Base-by-base conservation (phyloP, 2,888 invertebrate species). In the Agrochola lota region DNA sequence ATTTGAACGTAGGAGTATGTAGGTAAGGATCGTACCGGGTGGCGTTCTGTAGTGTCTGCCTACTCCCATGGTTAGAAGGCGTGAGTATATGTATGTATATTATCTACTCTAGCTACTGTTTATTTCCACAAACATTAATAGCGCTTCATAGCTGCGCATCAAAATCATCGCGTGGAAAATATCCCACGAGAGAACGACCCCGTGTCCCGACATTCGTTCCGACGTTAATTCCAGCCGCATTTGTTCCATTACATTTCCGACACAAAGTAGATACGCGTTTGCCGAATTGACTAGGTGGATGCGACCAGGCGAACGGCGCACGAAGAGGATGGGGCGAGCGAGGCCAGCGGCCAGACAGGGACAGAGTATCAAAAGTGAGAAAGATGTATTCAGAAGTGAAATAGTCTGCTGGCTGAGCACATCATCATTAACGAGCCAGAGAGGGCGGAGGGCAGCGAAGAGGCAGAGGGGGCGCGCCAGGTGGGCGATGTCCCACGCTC, bases 391-490 rank as follows among this genome's bases (percentile, higher is more conserved):
- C 97, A 97, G 97, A 97, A 97, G 97, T 97, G 97, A 97, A 97
- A 97, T 97, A 97, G 97, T 97, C 97, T 97, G 97, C 97, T 97
- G 97, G 97, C 97, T 97, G 97, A 97, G 97, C 97, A 97, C 97
- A 97, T 97, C 97, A 98, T 98, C 98, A 98, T 98, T 98, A 98
- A 97, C 97, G 97, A 97, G 97, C 97, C 97, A 97, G 97, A 93
- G 96, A 96, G 96, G 96, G 96, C 95, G 96, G 96, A 96, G 96
- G 96, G 97, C 96, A 96, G 96, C 96, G 94, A 96, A 96, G 96
- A 96, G 96, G 96, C 96, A 95, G 95, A 97, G 97, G 97, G 96
- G 97, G 94, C 92, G 94, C 96, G 97, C 94, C 96, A 97, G 96
- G 96, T 97, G 97, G 95, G 96, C 94, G 90, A 92, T 91, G 94